These are phyloP conservation scores for Myotis lucifugus DNA, from an alignment of 2,113 vertebrate genomes.

Conservation along the genomic window DNA sequence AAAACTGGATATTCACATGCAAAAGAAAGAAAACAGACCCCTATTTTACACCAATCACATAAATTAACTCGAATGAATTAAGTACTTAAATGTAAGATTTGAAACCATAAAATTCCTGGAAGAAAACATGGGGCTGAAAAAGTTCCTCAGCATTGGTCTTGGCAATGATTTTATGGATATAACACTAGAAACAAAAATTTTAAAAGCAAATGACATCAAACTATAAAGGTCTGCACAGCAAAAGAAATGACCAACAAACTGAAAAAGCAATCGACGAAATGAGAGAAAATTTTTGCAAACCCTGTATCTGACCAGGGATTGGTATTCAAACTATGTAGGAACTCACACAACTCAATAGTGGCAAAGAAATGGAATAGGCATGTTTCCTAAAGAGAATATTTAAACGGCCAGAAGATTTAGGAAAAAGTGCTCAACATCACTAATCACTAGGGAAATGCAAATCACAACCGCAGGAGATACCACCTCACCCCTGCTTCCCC, in stretches of 20 bases:
- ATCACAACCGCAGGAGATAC: neutral
- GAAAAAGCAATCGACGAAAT: neutral
- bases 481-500: neutral
- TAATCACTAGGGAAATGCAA: neutral
- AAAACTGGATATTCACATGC: neutral
- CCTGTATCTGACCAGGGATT: neutral
- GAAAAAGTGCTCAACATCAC: neutral
- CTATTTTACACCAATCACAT: neutral
- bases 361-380: neutral
- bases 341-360: neutral
- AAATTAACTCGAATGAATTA: neutral
- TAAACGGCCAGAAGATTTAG: neutral
- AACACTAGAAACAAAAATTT: neutral
- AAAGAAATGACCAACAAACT: neutral
- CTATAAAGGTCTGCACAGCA: neutral
- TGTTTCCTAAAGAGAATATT: neutral
- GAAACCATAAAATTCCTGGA: neutral
- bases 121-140: neutral
- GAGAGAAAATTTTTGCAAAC: neutral
- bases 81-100: neutral
- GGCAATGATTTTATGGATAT: neutral
- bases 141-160: neutral
- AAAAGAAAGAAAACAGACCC: neutral
- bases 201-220: neutral
- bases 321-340: neutral